Percentiles rank a stretch among this genome's conserved stretches.
Conservation (phyloP, 2,797 vertebrate genomes). For the Kryptopterus vitreolus region DNA sequence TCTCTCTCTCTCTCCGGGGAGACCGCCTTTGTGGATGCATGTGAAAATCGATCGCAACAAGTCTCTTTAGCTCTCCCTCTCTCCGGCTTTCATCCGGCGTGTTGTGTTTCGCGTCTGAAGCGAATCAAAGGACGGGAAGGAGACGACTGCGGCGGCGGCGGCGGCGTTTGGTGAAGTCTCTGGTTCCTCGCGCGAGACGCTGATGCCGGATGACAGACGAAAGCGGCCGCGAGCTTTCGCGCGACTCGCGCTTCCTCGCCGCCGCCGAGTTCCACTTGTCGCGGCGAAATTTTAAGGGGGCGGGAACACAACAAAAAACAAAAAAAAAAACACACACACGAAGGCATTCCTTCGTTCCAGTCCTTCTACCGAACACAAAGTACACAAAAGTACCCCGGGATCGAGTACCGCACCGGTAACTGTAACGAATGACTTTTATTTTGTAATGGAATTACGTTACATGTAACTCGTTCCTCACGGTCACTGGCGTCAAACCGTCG, state of each 20-base stretch:
- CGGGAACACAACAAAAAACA: too few species aligned
- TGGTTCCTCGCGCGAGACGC: background rate
- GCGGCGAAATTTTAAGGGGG: too few species aligned
- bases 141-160: background rate
- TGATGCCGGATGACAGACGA: conserved; percentile 22
- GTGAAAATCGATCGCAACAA: conserved; percentile 74
- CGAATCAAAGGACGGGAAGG: conserved; percentile 26
- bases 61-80: conserved; percentile 44
- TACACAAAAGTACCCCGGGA: too few species aligned
- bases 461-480: too few species aligned
- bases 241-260: background rate
- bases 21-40: conserved; percentile 65
- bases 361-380: too few species aligned
- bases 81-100: conserved; percentile 36
- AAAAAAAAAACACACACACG: too few species aligned
- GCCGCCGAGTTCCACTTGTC: too few species aligned
- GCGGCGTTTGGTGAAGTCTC: conserved; percentile 5
- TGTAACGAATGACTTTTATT: too few species aligned
- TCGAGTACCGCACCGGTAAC: too few species aligned
- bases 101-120: conserved; percentile 23
- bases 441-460: too few species aligned
- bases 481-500: too few species aligned
- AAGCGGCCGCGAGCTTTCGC: background rate
- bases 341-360: too few species aligned
- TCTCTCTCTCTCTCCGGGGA: conserved; percentile 55